These are phyloP conservation scores for Pseudorhiza aurosa DNA, from an alignment of 30 jellyfish, hydroid and myxozoan genomes.

Conservation along the genomic window DNA sequence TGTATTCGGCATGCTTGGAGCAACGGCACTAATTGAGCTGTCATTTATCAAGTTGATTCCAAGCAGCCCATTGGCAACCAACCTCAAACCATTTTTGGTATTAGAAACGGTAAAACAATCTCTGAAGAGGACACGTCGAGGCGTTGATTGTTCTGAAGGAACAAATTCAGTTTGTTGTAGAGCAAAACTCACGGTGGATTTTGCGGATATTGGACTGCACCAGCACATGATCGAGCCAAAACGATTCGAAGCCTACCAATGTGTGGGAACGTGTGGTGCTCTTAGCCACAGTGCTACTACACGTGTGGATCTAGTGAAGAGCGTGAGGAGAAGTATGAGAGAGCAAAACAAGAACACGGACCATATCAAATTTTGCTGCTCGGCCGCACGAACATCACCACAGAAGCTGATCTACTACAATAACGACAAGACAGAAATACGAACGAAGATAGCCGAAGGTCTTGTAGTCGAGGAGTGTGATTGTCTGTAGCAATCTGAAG, in stretches of 20 bases:
- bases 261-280: constrained; percentile 60
- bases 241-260: constrained; percentile 61
- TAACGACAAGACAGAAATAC: constrained; percentile 40
- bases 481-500: constrained; percentile 43
- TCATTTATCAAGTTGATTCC: background rate
- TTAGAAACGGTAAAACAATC: constrained; percentile 4
- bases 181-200: constrained; percentile 29
- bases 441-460: constrained; percentile 24
- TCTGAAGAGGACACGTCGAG: constrained; percentile 26
- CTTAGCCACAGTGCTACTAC: constrained; percentile 41
- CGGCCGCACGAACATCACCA: constrained; percentile 50
- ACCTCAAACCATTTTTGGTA: constrained; percentile 38
- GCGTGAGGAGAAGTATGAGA: constrained; percentile 42
- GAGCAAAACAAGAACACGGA: constrained; percentile 10
- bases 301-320: constrained; percentile 53
- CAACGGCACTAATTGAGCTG: background rate
- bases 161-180: constrained; percentile 32
- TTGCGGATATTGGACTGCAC: constrained; percentile 51
- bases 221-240: constrained; percentile 55
- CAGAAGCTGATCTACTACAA: constrained; percentile 56
- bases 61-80: background rate
- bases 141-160: constrained; percentile 38
- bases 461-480: constrained; percentile 53
- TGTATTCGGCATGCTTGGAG: background rate
- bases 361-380: constrained; percentile 61